Base-by-base conservation (phyloP, 2,797 vertebrate species). In the Gymnodraco acuticeps region DNA sequence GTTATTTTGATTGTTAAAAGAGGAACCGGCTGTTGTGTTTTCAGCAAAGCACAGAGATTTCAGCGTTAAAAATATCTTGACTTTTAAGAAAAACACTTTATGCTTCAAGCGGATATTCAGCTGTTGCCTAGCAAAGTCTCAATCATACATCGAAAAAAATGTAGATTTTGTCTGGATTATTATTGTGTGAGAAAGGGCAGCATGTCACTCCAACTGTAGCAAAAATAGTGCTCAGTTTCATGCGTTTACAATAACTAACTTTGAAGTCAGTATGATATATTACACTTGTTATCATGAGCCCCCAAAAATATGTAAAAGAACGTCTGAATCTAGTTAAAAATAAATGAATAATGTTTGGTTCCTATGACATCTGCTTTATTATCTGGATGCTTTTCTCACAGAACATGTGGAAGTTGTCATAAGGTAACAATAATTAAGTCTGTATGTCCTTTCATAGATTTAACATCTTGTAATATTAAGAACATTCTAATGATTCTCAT, bases 121-220 rank as follows among this genome's bases (percentile, higher is more conserved):
- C 70, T 19, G 77, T 88, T 0, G 41, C 79, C 70, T 77, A 75
- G 82, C 84, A 83, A 86, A 79, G 52, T 46, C 48, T 27, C 27
- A 27, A 5, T 27, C 23, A 23, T 23, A 23, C 23, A 23, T 23
- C 27, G 4, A 27, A 27, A 23, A 23, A 23, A 27, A 27, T 27
- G 27, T 27, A 27, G 27, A 50, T 70, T 41, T 38, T 27, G 2
- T 17, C 23, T 65, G 15, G 13, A n/a, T 45, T 23, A 16, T 64
- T 9, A 27, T 8, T 33, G 53, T 14, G 41, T 41, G 43, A 68
- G 38, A 41, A 13, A 48, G 53, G 42, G 56, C 47, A 20, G 38
- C 68, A 20, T 4, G 20, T 15, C 23, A 45, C 33, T 12, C 41
- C 43, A 14, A 31, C 69, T 27, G 20, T 19, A 48, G 12, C 38